A percentile compares a stretch with the other conserved stretches of the same genome.
These are phyloP conservation scores for Arctopsyche grandis DNA, from an alignment of 1,140 invertebrate species.

Conservation along the genomic window DNA sequence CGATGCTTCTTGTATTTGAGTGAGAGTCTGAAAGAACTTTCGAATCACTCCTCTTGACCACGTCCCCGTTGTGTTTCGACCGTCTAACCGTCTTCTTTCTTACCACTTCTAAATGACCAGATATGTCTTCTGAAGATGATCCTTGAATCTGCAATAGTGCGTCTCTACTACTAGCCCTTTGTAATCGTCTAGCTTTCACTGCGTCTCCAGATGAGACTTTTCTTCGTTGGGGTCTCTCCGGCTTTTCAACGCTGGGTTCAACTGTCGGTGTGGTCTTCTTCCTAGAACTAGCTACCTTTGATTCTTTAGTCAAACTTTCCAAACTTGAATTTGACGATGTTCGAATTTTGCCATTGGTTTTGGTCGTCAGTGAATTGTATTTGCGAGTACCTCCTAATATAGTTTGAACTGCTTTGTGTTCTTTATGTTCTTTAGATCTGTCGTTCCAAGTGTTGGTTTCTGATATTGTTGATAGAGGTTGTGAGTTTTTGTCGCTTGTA, in stretches of 20 bases:
- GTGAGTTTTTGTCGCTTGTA: conserved; percentile 54
- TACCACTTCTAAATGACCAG: conserved; percentile 57
- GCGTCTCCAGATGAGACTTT: conserved; percentile 56
- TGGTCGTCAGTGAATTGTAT: conserved; percentile 35
- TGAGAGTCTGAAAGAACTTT: background rate
- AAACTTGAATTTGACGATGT: conserved; percentile 63
- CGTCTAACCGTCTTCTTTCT: conserved; percentile 56
- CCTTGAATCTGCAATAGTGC: conserved; percentile 61
- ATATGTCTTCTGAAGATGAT: conserved; percentile 66
- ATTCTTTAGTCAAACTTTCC: conserved; percentile 59
- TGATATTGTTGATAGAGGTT: conserved; percentile 61
- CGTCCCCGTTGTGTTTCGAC: conserved; percentile 22
- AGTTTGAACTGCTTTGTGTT: conserved; percentile 51
- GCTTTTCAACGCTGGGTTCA: conserved; percentile 37
- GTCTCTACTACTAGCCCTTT: conserved; percentile 65
- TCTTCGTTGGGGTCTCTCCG: conserved; percentile 51
- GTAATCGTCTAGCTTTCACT: conserved; percentile 62
- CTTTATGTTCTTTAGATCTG: conserved; percentile 45
- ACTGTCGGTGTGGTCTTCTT: conserved; percentile 48
- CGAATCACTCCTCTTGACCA: conserved; percentile 9
- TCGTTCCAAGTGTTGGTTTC: conserved; percentile 62
- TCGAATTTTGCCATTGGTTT: conserved; percentile 50
- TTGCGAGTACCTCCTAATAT: conserved; percentile 35
- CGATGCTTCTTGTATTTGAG: conserved; percentile 3
- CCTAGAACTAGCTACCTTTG: conserved; percentile 16